Evolutionary conservation across 2,797 vertebrate genomes (phyloP), one percentile per base, ranked within the genome.

Genomic region (Anableps anableps): DNA sequence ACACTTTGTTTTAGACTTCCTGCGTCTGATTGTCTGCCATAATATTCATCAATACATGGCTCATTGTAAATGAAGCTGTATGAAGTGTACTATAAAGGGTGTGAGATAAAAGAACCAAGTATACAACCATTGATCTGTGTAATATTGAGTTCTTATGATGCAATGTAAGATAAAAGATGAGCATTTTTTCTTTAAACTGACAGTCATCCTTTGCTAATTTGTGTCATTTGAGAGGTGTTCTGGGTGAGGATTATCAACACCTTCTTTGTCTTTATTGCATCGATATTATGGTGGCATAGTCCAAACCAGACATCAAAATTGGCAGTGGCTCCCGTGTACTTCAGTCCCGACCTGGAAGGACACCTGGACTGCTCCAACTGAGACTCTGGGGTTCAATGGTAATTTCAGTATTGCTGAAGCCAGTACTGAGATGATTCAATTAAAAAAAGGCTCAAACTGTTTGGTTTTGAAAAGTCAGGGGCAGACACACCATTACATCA

Each of bases 1-100:
- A 77, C 81, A 76, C 85, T 82, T 62, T 68, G 43, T 68, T 47
- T 86, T 77, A 19, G 36, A 83, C 88, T 90, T 88, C 79, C 81
- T 76, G 80, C 76, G 34, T 75, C 36, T 78, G 78, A 60, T 48
- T 58, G 31, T 51, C 51, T 62, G 72, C 6, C 36, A 45, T 76
- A 70, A 62, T 75, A 41, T 60, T 79, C 51, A 64, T 60, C 76
- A 76, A 23, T 51, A 8, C 38, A 79, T 60, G 64, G 26, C 16
- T 76, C 73, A 51, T 72, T 51, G 55, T 64, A 34, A 51, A 62
- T 38, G 36, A 13, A 72, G 31, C 5, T 50, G n/a, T 50, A 5
- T 29, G 45, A 74, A 51, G 55, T 36, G 38, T 17, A 6, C 31
- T 26, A 13, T 11, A 1, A 11, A 11, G 64, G 21, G 36, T 74